Percentiles rank a stretch among this genome's conserved stretches.
These are phyloP conservation scores for Rhinolophus sinicus DNA, from an alignment of 2,113 vertebrate species.

Conservation along the genomic window DNA sequence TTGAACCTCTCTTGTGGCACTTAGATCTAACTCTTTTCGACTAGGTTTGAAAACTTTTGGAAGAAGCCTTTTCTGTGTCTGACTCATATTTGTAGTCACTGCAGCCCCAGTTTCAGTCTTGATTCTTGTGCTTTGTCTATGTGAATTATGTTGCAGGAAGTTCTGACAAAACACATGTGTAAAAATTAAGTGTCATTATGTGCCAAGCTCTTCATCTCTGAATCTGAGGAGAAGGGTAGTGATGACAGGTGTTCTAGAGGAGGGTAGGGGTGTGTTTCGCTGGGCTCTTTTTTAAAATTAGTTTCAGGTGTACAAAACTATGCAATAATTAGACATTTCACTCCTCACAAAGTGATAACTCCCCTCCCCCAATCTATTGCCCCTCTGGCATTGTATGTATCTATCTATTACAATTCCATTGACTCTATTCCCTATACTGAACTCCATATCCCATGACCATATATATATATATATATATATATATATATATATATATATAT, in stretches of 20 bases:
- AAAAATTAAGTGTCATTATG: background rate
- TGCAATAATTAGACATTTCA: no score
- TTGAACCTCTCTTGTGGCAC: background rate
- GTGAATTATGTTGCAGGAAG: background rate
- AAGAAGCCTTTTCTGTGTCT: background rate
- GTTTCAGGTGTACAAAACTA: no score
- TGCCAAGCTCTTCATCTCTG: background rate
- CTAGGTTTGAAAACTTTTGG: no score
- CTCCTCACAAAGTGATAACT: no score
- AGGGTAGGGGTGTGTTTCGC: accelerated
- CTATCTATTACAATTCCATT: no score
- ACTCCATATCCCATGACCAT: no score
- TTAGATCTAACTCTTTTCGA: background rate
- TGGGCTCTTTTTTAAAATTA: no score
- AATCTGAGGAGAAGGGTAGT: background rate
- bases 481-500: no score
- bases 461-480: no score
- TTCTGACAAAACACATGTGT: background rate
- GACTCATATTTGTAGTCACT: background rate
- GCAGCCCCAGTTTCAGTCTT: background rate
- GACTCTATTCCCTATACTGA: no score
- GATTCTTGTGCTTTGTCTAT: background rate
- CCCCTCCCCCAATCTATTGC: no score
- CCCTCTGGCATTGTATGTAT: no score
- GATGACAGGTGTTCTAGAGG: accelerated